Conservation (phyloP, 2,888 invertebrate genomes). For the Plutella xylostella region DNA sequence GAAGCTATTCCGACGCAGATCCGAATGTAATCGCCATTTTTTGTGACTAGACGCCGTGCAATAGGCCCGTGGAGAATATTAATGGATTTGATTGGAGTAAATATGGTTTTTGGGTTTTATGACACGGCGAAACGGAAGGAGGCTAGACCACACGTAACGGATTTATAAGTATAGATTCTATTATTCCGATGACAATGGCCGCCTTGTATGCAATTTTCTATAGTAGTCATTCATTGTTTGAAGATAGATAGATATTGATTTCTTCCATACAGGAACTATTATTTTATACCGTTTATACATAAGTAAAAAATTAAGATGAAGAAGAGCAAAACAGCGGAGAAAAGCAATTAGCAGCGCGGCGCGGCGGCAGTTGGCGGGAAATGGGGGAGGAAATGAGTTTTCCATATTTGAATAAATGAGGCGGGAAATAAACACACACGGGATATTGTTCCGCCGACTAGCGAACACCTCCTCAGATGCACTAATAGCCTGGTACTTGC, state of each 20-base stretch:
- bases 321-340: background rate
- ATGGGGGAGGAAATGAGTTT: conserved; percentile 60
- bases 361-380: conserved; percentile 35
- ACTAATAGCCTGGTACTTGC: conserved; percentile 13
- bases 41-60: conserved; percentile 1
- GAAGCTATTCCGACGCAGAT: conserved; percentile 61
- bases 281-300: no score
- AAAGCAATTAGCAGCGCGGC: conserved; percentile 25
- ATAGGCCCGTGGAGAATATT: background rate
- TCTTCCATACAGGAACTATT: no score
- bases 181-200: no score
- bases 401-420: conserved; percentile 58
- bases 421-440: conserved; percentile 56
- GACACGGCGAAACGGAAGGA: background rate
- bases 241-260: no score
- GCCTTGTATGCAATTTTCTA: no score
- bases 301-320: no score
- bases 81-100: background rate
- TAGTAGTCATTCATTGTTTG: no score
- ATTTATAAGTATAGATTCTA: background rate
- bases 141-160: background rate
- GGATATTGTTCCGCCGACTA: conserved; percentile 44
- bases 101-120: background rate
- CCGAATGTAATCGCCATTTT: conserved; percentile 23
- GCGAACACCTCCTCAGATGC: conserved; percentile 22